A percentile compares a stretch with the other conserved stretches of the same genome.
These are phyloP conservation scores for Lasioglossum calceatum DNA, from an alignment of 2,888 invertebrate genomes.

Conservation along the genomic window DNA sequence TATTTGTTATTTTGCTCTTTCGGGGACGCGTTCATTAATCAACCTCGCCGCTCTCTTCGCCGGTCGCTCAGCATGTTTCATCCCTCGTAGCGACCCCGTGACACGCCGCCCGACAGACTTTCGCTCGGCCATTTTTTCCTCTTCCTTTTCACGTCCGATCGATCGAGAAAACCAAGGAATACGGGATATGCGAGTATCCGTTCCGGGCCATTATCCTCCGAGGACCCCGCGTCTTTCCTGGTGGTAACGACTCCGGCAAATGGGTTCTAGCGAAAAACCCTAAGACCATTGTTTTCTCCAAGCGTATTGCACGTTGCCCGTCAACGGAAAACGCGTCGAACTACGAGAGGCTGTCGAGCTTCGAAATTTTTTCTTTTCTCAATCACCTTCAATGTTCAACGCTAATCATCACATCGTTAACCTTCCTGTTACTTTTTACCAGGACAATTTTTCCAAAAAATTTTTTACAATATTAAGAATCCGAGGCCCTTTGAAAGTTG, in stretches of 20 bases:
- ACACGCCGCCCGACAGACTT: slow-evolving; percentile 60
- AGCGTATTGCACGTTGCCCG: not conserved
- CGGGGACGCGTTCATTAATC: slow-evolving; percentile 80
- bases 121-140: slow-evolving; percentile 5
- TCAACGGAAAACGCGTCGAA: not conserved
- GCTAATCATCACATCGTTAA: not conserved
- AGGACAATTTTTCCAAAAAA: too few relatives aligned
- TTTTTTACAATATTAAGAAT: too few relatives aligned
- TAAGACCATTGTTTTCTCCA: not conserved
- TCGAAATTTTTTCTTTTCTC: not conserved
- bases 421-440: not conserved
- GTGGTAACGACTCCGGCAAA: slow-evolving; percentile 3
- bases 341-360: not conserved
- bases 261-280: not conserved
- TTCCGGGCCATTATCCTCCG: not conserved
- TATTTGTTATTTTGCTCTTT: slow-evolving; percentile 83
- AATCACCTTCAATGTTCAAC: not conserved
- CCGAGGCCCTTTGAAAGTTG: too few relatives aligned
- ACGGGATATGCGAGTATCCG: slow-evolving; percentile 8
- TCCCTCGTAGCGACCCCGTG: slow-evolving; percentile 58
- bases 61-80: slow-evolving; percentile 77
- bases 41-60: slow-evolving; percentile 74
- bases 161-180: slow-evolving; percentile 8
- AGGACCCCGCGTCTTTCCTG: not conserved
- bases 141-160: slow-evolving; percentile 23